Base-by-base conservation (phyloP, 2,888 invertebrate genomes). In the Flexamia atlantica region DNA sequence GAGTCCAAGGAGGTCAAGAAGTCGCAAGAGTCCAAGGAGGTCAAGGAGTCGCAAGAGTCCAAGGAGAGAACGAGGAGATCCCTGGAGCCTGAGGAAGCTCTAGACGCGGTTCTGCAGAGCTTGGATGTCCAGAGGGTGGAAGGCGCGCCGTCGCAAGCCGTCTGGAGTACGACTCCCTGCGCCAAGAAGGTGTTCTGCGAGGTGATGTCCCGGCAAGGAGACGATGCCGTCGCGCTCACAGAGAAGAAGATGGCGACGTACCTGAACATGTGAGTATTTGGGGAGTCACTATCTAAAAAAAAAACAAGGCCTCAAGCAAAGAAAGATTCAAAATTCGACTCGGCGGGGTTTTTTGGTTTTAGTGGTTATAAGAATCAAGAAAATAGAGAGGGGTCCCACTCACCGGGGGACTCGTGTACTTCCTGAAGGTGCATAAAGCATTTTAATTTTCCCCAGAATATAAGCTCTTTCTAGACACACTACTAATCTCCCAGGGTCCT, bases 241-340 rank as follows among this genome's bases (percentile, higher is more conserved):
- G 95, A 96, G 90, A 96, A 96, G 91, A 95, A 95, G 89, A 95
- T 96, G 94, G 93, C 94, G 88, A 93, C 93, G 76, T 91, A 95
- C 88, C 90, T 95, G 82, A 92, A 93, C 89, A 92, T 94, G 96
- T 96, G 91, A 95, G 95, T 94, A 10, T n/a, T n/a, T n/a, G n/a
- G n/a, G n/a, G n/a, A n/a, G n/a, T n/a, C n/a, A n/a, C n/a, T n/a
- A n/a, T n/a, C n/a, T n/a, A n/a, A n/a, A n/a, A n/a, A n/a, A n/a
- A n/a, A n/a, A n/a, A n/a, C n/a, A n/a, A n/a, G n/a, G n/a, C n/a
- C n/a, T n/a, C n/a, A n/a, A n/a, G n/a, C n/a, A n/a, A n/a, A n/a
- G n/a, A n/a, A n/a, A n/a, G n/a, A n/a, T n/a, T n/a, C n/a, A n/a
- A n/a, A n/a, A n/a, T n/a, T n/a, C n/a, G n/a, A n/a, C n/a, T n/a